Evolutionary conservation across 2,797 vertebrate species (phyloP).

Genomic region (Sciurus vulgaris): DNA sequence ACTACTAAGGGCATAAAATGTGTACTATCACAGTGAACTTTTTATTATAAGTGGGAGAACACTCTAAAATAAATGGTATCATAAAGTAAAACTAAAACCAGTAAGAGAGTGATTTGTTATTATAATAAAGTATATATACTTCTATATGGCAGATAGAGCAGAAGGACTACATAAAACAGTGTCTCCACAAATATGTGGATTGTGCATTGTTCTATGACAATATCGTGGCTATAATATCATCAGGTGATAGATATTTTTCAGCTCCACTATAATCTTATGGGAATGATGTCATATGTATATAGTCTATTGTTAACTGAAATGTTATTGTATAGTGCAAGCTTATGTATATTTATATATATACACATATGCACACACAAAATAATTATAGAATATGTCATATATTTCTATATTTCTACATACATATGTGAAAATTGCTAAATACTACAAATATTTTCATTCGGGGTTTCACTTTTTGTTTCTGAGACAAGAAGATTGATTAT

Average conservation of each 20-base stretch:
- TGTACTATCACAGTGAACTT: background rate
- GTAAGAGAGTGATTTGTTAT: background rate
- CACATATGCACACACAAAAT: background rate
- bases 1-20: no score
- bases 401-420: constrained; percentile 24
- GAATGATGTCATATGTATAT: background rate
- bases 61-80: background rate
- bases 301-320: background rate
- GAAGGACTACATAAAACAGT: background rate
- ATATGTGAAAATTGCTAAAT: background rate
- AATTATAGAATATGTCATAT: background rate
- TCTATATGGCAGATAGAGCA: background rate
- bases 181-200: rapidly evolving
- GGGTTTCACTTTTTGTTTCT: constrained; percentile 13
- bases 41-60: background rate
- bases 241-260: background rate
- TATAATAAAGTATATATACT: background rate
- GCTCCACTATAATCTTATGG: no score
- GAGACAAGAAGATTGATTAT: background rate
- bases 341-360: background rate
- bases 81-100: background rate
- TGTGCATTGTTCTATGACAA: background rate
- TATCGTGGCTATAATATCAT: no score
- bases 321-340: background rate
- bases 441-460: background rate